A percentile compares a stretch with the other conserved stretches of the same genome.
phyloP scores from a whole-genome alignment of 2,797 vertebrate species.

The Poecilia wingei region DNA sequence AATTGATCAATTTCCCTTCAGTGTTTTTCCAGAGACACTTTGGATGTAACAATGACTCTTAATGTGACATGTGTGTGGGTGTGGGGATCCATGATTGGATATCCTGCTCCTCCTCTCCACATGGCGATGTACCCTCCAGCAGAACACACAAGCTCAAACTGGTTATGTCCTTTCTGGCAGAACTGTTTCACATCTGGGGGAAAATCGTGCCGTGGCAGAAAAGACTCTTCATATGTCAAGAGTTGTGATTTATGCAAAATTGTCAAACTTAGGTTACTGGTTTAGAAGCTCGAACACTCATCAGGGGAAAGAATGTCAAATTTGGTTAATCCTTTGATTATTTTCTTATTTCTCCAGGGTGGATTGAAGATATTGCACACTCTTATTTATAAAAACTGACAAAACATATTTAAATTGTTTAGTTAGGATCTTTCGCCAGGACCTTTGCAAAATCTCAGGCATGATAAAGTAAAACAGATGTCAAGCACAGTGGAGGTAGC shows the following conservation, averaged over 20 bases:
- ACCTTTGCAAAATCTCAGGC: background rate
- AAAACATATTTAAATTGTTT: background rate
- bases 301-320: background rate
- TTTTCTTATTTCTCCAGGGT: background rate
- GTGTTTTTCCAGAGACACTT: constrained; percentile 4
- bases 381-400: background rate
- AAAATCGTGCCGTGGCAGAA: background rate
- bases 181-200: background rate
- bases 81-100: background rate
- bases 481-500: background rate
- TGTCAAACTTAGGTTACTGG: background rate
- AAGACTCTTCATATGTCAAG: background rate
- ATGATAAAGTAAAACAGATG: background rate
- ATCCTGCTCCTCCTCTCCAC: constrained; percentile 30
- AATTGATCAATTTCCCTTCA: background rate
- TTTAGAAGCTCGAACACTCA: background rate
- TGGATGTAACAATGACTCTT: background rate
- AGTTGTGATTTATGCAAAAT: background rate
- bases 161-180: background rate
- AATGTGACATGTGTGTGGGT: constrained; percentile 5
- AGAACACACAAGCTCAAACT: constrained; percentile 7
- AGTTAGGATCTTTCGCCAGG: background rate
- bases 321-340: background rate
- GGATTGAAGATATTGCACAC: background rate
- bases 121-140: constrained; percentile 32